Conservation (phyloP, 2,888 invertebrate genomes). For the Marasmarcha lunaedactyla region DNA sequence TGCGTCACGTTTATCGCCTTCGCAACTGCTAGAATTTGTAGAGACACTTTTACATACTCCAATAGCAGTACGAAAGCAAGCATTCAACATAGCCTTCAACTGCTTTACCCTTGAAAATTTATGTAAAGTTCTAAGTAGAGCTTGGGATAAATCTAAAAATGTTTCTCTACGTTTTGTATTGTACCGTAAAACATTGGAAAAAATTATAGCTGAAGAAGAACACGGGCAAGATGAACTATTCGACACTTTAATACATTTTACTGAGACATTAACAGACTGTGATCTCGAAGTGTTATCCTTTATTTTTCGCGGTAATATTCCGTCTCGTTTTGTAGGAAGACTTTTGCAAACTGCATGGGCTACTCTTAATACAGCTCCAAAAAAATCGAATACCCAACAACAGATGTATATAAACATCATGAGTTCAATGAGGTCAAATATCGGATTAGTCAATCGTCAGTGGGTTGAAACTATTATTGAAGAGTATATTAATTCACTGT, state of each 20-base stretch:
- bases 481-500: too few relatives aligned
- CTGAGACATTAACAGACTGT: slow-evolving; percentile 24
- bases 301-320: slow-evolving; percentile 20
- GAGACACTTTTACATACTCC: slow-evolving; percentile 24
- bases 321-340: slow-evolving; percentile 19
- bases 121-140: slow-evolving; percentile 16
- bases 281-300: slow-evolving; percentile 30
- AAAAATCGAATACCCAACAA: too few relatives aligned
- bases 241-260: slow-evolving; percentile 27
- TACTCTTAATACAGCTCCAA: slow-evolving; percentile 23
- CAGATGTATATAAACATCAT: background rate
- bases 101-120: slow-evolving; percentile 22
- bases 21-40: slow-evolving; percentile 22
- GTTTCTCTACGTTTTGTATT: slow-evolving; percentile 25
- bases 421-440: too few relatives aligned
- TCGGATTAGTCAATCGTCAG: too few relatives aligned
- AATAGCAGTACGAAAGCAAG: slow-evolving; percentile 31
- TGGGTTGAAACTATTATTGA: too few relatives aligned
- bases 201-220: too few relatives aligned
- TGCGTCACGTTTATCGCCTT: slow-evolving; percentile 21
- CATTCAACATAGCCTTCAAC: slow-evolving; percentile 27
- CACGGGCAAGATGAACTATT: slow-evolving; percentile 20
- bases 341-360: slow-evolving; percentile 26
- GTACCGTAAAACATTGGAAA: slow-evolving; percentile 11
- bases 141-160: slow-evolving; percentile 30